These are phyloP conservation scores for Macrotrachela quadricornifera DNA, from an alignment of 1,140 invertebrate genomes.

Conservation along the genomic window DNA sequence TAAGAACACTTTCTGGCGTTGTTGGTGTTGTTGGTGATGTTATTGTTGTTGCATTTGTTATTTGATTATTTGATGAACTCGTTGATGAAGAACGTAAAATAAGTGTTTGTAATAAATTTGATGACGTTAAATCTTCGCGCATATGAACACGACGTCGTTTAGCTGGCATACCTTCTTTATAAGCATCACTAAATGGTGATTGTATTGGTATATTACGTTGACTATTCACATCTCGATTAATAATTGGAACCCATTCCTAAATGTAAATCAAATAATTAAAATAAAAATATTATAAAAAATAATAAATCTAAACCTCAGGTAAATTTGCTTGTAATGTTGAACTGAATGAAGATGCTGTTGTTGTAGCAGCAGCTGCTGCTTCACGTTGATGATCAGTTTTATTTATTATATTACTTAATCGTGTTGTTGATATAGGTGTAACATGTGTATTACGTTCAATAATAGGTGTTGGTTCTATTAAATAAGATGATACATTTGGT, in stretches of 20 bases:
- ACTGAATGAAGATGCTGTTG: not conserved
- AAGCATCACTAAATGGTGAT: constrained; percentile 51
- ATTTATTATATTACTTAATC: constrained; percentile 23
- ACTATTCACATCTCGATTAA: constrained; percentile 44
- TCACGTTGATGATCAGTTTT: constrained; percentile 38
- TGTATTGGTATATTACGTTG: constrained; percentile 31
- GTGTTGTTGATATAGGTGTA: not conserved
- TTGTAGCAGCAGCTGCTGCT: constrained; percentile 32
- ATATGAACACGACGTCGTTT: constrained; percentile 34
- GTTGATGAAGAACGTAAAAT: too few relatives aligned
- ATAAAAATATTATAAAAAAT: too few relatives aligned
- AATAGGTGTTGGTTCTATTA: too few relatives aligned
- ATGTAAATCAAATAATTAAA: too few relatives aligned
- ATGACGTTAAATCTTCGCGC: too few relatives aligned
- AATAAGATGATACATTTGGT: too few relatives aligned
- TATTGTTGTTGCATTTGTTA: too few relatives aligned
- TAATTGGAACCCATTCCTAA: constrained; percentile 62
- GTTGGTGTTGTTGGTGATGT: too few relatives aligned
- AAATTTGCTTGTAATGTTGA: not conserved
- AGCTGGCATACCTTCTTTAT: constrained; percentile 51
- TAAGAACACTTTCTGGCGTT: too few relatives aligned
- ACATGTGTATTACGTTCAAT: not conserved
- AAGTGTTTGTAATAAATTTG: too few relatives aligned
- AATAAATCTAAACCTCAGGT: too few relatives aligned
- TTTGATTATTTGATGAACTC: too few relatives aligned